Percentiles rank a stretch among this genome's conserved stretches.
Evolutionary conservation across 2,113 vertebrate species (phyloP).

Genomic region (Mus spicilegus): DNA sequence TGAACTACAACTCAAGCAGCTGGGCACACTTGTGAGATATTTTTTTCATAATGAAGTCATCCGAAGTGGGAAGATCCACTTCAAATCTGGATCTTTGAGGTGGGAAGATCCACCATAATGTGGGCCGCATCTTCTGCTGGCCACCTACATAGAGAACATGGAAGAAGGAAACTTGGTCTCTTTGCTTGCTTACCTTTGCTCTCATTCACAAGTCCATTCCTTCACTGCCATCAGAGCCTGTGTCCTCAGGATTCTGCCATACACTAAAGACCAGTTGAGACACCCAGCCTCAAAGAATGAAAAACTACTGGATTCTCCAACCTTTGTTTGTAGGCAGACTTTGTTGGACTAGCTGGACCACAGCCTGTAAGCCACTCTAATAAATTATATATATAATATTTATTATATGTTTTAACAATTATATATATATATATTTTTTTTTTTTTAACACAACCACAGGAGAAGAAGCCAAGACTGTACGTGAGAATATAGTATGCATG

Average conservation of each 20-base stretch:
- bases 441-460: background rate
- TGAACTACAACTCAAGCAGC: background rate
- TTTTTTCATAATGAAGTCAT: background rate
- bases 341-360: background rate
- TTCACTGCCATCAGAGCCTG: background rate
- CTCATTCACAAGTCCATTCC: background rate
- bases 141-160: background rate
- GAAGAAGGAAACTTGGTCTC: background rate
- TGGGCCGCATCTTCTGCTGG: background rate
- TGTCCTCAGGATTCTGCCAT: background rate
- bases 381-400: background rate
- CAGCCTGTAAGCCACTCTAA: background rate
- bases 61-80: background rate
- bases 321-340: background rate
- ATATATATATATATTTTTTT: no score
- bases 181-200: no score
- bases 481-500: background rate
- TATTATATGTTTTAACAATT: no score
- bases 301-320: background rate
- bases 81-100: background rate
- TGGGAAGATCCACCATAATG: background rate
- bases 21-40: background rate
- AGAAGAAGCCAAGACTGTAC: background rate
- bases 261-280: background rate
- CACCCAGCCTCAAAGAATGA: background rate